These are phyloP conservation scores for Nycticryphes semicollaris DNA, from an alignment of 2,113 vertebrate genomes.

Conservation along the genomic window DNA sequence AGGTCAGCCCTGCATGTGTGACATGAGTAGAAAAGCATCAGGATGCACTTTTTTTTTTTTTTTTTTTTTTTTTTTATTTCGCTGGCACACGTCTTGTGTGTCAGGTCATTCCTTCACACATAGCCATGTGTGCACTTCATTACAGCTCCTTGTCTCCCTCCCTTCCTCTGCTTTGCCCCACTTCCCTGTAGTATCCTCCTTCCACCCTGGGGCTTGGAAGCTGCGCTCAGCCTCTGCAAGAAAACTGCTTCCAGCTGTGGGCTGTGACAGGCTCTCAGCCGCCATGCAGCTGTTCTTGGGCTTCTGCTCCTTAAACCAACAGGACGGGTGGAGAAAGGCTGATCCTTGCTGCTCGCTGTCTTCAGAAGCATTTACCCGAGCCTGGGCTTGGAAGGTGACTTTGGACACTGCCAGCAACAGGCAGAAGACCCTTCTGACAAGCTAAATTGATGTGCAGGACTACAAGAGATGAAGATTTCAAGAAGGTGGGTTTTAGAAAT, in stretches of 20 bases:
- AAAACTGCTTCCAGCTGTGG: slow-evolving; percentile 62
- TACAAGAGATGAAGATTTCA: neutral
- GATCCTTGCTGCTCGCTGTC: neutral
- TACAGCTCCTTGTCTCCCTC: neutral
- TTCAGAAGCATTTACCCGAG: neutral
- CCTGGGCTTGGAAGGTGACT: neutral
- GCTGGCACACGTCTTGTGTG: neutral
- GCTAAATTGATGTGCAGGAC: accelerated
- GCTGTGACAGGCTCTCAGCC: neutral
- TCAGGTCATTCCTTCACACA: slow-evolving; percentile 31
- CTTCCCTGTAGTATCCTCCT: slow-evolving; percentile 15
- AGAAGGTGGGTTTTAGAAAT: neutral
- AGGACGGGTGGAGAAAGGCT: neutral
- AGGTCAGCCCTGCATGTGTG: neutral
- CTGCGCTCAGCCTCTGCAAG: neutral
- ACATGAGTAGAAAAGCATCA: slow-evolving; percentile 3
- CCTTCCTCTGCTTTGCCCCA: neutral
- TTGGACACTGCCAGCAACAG: neutral
- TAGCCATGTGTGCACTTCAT: neutral
- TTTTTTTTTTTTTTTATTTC: neutral
- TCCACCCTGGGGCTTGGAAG: slow-evolving; percentile 15
- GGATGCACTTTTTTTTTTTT: neutral
- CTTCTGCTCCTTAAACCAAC: neutral
- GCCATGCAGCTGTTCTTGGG: neutral
- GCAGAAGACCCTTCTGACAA: neutral